Conservation (phyloP, 2,113 vertebrate species). For the Fukomys damarensis region DNA sequence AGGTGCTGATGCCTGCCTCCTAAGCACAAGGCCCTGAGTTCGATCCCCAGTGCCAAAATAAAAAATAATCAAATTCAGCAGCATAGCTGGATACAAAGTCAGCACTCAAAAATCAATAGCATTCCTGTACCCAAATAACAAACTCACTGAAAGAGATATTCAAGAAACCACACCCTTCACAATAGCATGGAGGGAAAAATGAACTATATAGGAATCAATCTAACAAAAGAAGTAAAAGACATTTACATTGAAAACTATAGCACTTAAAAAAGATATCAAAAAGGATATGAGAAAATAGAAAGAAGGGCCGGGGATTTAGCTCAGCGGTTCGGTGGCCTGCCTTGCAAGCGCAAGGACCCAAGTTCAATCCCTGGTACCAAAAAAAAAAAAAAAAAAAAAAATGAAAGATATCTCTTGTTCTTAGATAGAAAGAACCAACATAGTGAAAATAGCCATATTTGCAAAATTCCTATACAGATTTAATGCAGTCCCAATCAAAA, state of each 20-base stretch:
- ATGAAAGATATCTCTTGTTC: background rate
- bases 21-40: too few species aligned
- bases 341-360: too few species aligned
- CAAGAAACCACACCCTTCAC: background rate
- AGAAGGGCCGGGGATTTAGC: too few species aligned
- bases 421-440: background rate
- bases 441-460: background rate
- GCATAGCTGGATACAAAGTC: background rate
- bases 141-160: background rate
- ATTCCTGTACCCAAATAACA: background rate
- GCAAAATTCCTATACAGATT: background rate
- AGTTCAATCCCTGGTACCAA: too few species aligned
- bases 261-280: background rate
- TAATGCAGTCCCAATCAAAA: background rate
- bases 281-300: background rate
- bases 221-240: background rate
- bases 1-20: background rate
- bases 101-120: background rate
- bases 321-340: too few species aligned
- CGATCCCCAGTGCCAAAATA: too few species aligned
- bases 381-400: too few species aligned
- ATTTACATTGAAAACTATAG: background rate
- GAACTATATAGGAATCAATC: background rate
- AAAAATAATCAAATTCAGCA: background rate
- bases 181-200: background rate